Percentiles rank a stretch among this genome's conserved stretches.
Evolutionary conservation across 2,797 vertebrate species (phyloP).

Genomic region (Fratercula arctica): DNA sequence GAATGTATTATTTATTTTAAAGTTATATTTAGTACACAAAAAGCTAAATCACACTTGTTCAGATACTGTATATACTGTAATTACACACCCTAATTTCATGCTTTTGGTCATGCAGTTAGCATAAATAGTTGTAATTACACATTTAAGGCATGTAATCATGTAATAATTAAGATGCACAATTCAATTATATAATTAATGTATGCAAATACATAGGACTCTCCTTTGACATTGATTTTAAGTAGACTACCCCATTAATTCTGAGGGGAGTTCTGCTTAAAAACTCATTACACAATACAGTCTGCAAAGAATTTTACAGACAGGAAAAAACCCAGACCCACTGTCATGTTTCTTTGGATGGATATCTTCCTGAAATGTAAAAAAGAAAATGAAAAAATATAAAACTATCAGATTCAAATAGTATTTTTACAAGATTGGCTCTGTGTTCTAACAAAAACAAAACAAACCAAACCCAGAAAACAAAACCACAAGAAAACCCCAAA

Average conservation of each 20-base stretch:
- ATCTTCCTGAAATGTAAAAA: background rate
- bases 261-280: slow-evolving; percentile 13
- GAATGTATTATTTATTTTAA: background rate
- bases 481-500: no score
- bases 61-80: slow-evolving; percentile 21
- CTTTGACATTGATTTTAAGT: slow-evolving; percentile 25
- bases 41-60: slow-evolving; percentile 7
- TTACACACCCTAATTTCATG: slow-evolving; percentile 44
- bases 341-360: background rate
- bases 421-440: background rate
- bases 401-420: background rate
- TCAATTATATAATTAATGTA: slow-evolving; percentile 58
- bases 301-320: background rate
- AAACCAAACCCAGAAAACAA: background rate
- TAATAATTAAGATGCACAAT: slow-evolving; percentile 56
- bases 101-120: slow-evolving; percentile 56
- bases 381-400: background rate
- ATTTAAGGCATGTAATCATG: slow-evolving; percentile 53
- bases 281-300: background rate
- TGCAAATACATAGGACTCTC: slow-evolving; percentile 26
- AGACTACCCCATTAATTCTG: background rate
- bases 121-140: slow-evolving; percentile 57
- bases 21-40: slow-evolving; percentile 1
- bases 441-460: background rate
- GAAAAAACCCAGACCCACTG: background rate